Conservation (phyloP, 2,797 vertebrate species). For the Momotus momota region DNA sequence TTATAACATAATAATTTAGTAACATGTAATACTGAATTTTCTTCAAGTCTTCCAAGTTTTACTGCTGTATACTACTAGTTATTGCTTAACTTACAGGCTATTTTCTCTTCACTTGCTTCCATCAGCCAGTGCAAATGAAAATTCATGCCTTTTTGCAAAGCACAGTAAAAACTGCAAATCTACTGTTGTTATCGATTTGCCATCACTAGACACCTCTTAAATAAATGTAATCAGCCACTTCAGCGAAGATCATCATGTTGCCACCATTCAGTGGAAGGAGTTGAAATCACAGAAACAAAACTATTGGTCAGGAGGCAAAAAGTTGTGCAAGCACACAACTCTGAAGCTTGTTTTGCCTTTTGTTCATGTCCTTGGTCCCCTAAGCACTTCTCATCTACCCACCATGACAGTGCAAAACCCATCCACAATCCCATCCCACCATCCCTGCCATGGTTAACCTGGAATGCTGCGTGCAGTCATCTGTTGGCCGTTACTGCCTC, state of each 20-base stretch:
- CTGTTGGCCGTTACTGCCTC: neutral
- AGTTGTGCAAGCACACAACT: neutral
- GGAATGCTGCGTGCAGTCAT: neutral
- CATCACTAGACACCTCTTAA: neutral
- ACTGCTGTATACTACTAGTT: neutral
- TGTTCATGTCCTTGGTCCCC: rapidly evolving
- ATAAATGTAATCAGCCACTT: neutral
- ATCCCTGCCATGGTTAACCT: neutral
- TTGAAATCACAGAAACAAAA: neutral
- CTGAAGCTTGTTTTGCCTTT: neutral
- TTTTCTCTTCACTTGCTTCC: neutral
- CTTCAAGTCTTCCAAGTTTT: neutral
- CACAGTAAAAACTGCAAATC: neutral
- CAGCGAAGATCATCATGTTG: neutral
- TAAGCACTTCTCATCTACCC: neutral
- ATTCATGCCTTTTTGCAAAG: neutral
- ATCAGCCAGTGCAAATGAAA: neutral
- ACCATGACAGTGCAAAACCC: neutral
- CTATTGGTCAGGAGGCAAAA: rapidly evolving
- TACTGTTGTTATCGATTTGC: neutral
- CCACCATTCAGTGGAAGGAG: neutral
- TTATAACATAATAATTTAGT: neutral
- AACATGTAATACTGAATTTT: neutral
- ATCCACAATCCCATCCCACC: neutral
- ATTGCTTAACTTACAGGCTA: neutral